Evolutionary conservation across 23 tunicate genomes (phyloP).

Genomic region (Aplidium turbinatum): DNA sequence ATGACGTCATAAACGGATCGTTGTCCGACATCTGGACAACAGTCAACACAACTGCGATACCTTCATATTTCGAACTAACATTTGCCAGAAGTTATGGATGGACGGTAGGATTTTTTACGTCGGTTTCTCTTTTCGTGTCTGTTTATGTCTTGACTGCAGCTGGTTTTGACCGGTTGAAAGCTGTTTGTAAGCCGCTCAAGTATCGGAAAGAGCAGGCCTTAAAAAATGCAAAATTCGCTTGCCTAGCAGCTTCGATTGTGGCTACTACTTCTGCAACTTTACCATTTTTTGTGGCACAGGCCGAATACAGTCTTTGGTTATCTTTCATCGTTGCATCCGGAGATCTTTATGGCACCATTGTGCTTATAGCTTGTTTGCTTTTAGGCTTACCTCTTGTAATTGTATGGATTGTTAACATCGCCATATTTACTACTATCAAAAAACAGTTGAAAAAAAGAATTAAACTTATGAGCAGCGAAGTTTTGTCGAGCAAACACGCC

Average conservation of each 20-base stretch:
- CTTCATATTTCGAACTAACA: too few relatives aligned
- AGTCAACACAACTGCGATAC: too few relatives aligned
- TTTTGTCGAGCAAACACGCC: too few relatives aligned
- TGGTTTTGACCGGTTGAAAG: neutral
- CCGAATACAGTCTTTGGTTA: neutral
- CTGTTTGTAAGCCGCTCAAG: neutral
- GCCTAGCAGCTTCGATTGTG: neutral
- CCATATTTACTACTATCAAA: neutral
- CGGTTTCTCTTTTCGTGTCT: neutral
- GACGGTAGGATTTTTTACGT: neutral
- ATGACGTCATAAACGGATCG: too few relatives aligned
- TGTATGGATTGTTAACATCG: neutral
- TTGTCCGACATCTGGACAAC: too few relatives aligned
- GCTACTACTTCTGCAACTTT: neutral
- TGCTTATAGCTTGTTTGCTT: neutral
- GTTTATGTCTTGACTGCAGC: neutral
- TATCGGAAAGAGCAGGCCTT: neutral
- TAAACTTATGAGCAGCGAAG: neutral
- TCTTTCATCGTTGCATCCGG: neutral
- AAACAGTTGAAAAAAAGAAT: neutral
- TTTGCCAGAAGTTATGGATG: too few relatives aligned
- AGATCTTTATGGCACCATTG: neutral
- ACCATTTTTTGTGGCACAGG: neutral
- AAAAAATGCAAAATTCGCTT: neutral
- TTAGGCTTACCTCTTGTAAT: neutral